These are phyloP conservation scores for Phymorhynchus buccinoides DNA, from an alignment of 1,140 invertebrate species.

Conservation along the genomic window DNA sequence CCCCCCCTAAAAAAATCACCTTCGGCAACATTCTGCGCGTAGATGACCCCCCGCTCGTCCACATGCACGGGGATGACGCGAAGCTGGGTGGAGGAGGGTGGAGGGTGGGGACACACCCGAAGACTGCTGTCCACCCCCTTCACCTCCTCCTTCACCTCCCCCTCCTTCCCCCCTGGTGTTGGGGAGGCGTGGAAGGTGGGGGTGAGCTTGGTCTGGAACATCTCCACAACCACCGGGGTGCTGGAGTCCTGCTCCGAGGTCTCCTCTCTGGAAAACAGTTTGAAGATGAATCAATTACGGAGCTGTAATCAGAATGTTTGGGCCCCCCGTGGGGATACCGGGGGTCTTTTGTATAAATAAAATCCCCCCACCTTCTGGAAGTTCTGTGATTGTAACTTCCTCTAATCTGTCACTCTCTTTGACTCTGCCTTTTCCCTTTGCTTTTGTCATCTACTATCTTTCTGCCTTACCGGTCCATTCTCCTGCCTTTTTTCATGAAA, in stretches of 20 bases:
- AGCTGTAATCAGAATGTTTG: no score
- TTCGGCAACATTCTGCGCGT: slow-evolving; percentile 46
- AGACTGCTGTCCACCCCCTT: neutral
- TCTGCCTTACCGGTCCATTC: no score
- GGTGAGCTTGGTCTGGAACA: neutral
- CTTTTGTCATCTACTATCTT: no score
- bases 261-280: no score
- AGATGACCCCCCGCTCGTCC: slow-evolving; percentile 49
- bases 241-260: neutral
- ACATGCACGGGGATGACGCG: slow-evolving; percentile 51
- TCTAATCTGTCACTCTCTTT: no score
- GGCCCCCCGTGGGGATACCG: no score
- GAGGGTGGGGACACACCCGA: slow-evolving; percentile 31
- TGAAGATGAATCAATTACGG: neutral
- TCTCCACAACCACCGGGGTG: neutral
- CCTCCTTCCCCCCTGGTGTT: neutral
- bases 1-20: no score
- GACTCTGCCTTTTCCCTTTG: no score
- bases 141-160: neutral
- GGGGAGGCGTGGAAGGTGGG: neutral
- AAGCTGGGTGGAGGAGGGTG: slow-evolving; percentile 36
- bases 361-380: no score
- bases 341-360: no score
- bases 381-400: no score
- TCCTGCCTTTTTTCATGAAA: no score